Percentiles rank a stretch among this genome's conserved stretches.
Evolutionary conservation across 2,113 vertebrate species (phyloP).

Genomic region (Osmerus mordax): DNA sequence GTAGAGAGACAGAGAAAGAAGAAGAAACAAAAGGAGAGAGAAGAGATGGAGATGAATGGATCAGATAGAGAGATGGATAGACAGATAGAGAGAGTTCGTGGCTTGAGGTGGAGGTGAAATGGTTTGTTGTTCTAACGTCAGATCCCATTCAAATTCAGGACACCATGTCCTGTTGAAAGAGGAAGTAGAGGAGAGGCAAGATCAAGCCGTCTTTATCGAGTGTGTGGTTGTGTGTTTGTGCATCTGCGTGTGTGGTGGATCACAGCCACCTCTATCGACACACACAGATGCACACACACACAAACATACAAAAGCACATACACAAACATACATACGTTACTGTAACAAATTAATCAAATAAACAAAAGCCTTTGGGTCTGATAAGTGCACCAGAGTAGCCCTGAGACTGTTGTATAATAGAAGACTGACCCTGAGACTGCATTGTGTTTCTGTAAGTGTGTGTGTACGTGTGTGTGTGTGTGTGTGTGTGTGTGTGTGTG

Average conservation of each 20-base stretch:
- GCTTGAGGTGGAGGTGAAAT: no score
- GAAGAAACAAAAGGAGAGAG: not conserved
- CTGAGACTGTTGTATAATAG: not conserved
- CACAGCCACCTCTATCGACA: not conserved
- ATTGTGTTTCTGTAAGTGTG: not conserved
- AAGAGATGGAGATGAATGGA: not conserved
- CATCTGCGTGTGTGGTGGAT: no score
- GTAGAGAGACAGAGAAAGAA: not conserved
- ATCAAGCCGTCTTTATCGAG: no score
- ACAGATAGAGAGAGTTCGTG: no score
- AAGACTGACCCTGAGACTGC: no score
- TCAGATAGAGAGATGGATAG: not conserved
- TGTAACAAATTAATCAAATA: no score
- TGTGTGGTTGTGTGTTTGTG: no score
- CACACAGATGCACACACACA: not conserved
- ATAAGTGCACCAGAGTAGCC: not conserved
- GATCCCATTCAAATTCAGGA: not conserved
- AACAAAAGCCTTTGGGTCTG: not conserved
- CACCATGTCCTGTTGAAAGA: not conserved
- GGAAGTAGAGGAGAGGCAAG: not conserved
- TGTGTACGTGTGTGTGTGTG: not conserved
- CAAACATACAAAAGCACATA: not conserved
- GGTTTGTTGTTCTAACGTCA: not conserved
- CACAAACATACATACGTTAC: not conserved
- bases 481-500: not conserved